Evolutionary conservation across 2,113 vertebrate genomes (phyloP).

Genomic region (Drymodes brunneopygia): DNA sequence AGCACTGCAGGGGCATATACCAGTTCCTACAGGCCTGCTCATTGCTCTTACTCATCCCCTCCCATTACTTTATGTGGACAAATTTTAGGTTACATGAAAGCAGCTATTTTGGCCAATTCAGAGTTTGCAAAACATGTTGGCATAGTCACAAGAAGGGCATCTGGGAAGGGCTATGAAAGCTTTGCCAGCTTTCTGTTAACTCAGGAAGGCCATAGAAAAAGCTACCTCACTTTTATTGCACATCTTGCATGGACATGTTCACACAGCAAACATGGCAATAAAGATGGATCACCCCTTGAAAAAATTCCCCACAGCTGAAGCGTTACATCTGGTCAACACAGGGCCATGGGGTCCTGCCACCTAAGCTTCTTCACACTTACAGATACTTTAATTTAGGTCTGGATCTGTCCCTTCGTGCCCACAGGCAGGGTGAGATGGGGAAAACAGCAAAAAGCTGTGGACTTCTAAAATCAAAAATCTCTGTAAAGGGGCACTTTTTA

Average conservation of each 20-base stretch:
- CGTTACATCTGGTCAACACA: background rate
- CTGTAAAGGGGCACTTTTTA: background rate
- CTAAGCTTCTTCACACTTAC: background rate
- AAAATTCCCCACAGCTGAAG: background rate
- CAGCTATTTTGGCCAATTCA: background rate
- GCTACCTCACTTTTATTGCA: background rate
- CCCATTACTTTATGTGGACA: background rate
- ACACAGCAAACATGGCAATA: background rate
- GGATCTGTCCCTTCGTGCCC: background rate
- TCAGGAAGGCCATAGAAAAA: background rate
- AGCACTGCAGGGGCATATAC: background rate
- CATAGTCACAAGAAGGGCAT: background rate
- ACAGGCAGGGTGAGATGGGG: background rate
- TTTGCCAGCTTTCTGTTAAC: slow-evolving; percentile 8
- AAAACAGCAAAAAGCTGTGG: background rate
- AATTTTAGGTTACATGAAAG: background rate
- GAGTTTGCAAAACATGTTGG: background rate
- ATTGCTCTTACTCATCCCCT: background rate
- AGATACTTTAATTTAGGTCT: background rate
- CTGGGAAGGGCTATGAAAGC: background rate
- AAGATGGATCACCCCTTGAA: background rate
- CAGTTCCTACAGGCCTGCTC: background rate
- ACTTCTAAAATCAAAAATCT: background rate
- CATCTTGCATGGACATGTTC: background rate
- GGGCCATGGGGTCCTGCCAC: background rate